Base-by-base conservation (phyloP, 2,888 invertebrate genomes). In the Tenthredo notha region DNA sequence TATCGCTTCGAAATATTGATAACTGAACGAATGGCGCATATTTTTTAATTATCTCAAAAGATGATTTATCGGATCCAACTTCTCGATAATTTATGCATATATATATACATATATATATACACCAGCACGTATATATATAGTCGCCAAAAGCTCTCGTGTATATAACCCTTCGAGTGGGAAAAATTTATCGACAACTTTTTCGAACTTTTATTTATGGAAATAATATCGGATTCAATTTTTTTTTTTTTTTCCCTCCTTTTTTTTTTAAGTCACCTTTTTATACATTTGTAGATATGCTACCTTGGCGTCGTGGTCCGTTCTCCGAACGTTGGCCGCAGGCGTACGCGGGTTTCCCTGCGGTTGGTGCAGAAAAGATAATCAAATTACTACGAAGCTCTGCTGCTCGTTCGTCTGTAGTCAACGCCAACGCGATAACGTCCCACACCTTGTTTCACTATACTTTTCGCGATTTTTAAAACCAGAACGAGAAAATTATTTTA, bases 361-460 rank as follows among this genome's bases (percentile, higher is more conserved):
- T 67, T 50, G 21, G 83, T 83, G 83, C 37, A 37, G 37, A 83
- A 83, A 83, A 83, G 83, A 67, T 83, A 83, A 83, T 83, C 83
- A 67, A 83, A 83, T 83, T 83, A 83, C 83, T 67, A 15, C 40
- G 83, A n/a, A 67, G 29, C 43, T 43, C 29, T 18, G 70, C 83
- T 83, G 70, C 83, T 83, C 83, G 83, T 83, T 80, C 80, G 80
- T 80, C 80, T 61, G 15, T 15, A 29, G 58, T 58, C 40, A 80
- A 61, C 80, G 58, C 33, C 61, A 21, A 4, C 21, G 40, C 58
- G 61, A 61, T 80, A 80, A 80, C 58, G 80, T 80, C 40, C 37
- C 40, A 9, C 10, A 61, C 33, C 12, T 80, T 21, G 7, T 77
- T 77, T 33, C 54, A 9, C 54, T 43, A 21, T 43, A 21, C 65